Evolutionary conservation across 2,888 invertebrate genomes (phyloP), one percentile per base, ranked within the genome.

Genomic region (Epinotia nisella): DNA sequence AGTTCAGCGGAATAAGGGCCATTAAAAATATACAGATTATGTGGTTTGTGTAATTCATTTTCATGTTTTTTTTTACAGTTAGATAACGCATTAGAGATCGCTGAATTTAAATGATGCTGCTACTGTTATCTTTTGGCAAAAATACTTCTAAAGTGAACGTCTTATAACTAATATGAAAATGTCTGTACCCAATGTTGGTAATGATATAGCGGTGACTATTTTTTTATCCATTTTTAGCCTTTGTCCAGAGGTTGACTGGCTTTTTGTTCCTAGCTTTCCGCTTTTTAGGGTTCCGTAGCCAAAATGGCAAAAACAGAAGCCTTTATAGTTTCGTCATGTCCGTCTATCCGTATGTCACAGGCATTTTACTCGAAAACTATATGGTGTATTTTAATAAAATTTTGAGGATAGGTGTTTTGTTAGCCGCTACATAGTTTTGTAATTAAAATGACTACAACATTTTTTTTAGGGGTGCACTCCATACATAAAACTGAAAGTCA

Each of bases 81-180:
- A 58, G 45, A 68, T 41, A 49, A 41, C 55, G 41, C 21, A 66
- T 70, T 64, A 62, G 55, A 64, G 21, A 70, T 51, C 58, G 45
- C 64, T 70, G 70, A 70, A 70, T 64, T 70, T 58, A 64, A 70
- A 55, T 21, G 58, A 56, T 41, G 55, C 15, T 45, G 39, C 58
- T 58, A 65, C 64, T 70, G 64, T 64, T 70, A 70, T 24, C 29
- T 70, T 65, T 58, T 51, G 21, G 51, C 62, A 49, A 64, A 70
- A 59, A 70, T n/a, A 62, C 3, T 35, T 70, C 49, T 62, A 56
- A 49, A 55, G 70, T 70, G 62, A 70, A 70, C 11, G 70, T 45
- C 29, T 45, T 62, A 56, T n/a, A n/a, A n/a, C n/a, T n/a, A 66
- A 4, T 66, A 39, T 24, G 41, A 39, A 65, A 39, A 55, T 24